A percentile compares a stretch with the other conserved stretches of the same genome.
Evolutionary conservation across 2,888 invertebrate genomes (phyloP).

Genomic region (Apamea anceps): DNA sequence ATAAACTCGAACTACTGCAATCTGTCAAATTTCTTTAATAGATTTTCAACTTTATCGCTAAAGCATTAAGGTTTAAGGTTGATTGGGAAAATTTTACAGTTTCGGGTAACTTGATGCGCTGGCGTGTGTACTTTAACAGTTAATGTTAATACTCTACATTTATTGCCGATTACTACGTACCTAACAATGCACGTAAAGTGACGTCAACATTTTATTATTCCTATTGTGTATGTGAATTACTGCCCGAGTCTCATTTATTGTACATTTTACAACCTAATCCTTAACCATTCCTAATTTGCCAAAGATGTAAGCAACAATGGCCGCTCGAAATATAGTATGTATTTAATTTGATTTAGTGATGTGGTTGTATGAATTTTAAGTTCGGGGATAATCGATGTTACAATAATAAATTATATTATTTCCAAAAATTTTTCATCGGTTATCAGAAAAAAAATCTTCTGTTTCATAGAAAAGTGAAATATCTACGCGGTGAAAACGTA

Average conservation of each 20-base stretch:
- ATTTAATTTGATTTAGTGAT: not conserved
- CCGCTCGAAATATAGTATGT: no score
- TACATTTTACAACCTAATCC: not conserved
- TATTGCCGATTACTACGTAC: not conserved
- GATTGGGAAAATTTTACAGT: no score
- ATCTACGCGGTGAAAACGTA: no score
- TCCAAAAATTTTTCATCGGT: no score
- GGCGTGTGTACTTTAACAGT: not conserved
- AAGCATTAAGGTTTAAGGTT: no score
- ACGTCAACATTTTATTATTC: constrained; percentile 10
- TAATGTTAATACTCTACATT: not conserved
- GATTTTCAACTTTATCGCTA: no score
- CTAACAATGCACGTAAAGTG: constrained; percentile 14
- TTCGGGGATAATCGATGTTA: not conserved
- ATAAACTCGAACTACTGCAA: not conserved
- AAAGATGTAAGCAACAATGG: not conserved
- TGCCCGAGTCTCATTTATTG: not conserved
- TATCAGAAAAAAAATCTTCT: no score
- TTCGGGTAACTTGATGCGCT: no score
- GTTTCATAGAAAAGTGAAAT: no score
- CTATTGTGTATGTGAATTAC: not conserved
- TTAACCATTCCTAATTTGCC: no score
- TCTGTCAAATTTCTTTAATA: no score
- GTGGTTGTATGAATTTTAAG: not conserved
- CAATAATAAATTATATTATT: no score